Evolutionary conservation across 2,888 invertebrate species (phyloP).

Genomic region (Volucella inflata): DNA sequence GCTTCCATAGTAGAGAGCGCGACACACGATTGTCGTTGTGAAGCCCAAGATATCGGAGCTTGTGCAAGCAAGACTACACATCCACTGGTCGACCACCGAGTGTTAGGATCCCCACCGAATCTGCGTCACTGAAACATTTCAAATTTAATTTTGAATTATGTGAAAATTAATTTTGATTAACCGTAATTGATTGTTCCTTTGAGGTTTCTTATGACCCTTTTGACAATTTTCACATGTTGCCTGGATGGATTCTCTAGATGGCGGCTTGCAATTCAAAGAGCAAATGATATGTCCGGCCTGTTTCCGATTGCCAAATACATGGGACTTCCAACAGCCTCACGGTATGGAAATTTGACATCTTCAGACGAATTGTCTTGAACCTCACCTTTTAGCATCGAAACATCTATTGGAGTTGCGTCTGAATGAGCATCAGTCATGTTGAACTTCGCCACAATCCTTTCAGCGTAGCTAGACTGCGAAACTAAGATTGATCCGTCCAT

Average conservation of each 20-base stretch:
- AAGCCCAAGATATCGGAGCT: conserved; percentile 16
- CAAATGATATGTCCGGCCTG: conserved; percentile 71
- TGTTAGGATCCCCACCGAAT: too few relatives aligned
- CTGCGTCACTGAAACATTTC: too few relatives aligned
- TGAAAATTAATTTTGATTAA: too few relatives aligned
- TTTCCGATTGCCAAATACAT: conserved; percentile 69
- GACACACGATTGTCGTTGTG: conserved; percentile 9
- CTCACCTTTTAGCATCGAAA: too few relatives aligned
- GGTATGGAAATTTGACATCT: conserved; percentile 59
- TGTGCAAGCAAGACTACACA: neutral
- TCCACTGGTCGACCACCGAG: neutral
- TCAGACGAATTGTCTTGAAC: too few relatives aligned
- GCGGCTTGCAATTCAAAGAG: conserved; percentile 42
- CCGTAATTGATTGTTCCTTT: neutral
- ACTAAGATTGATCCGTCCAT: neutral
- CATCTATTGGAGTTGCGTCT: neutral
- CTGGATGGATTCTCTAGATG: neutral
- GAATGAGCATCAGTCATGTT: conserved; percentile 1
- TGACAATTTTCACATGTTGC: neutral
- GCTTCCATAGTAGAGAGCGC: conserved; percentile 19
- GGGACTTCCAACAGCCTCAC: conserved; percentile 69
- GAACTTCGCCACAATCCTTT: conserved; percentile 7
- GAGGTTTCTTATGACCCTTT: neutral
- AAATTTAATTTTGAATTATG: too few relatives aligned
- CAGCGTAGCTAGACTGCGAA: neutral